Evolutionary conservation across 2,888 invertebrate genomes (phyloP).

Genomic region (Oasisia sp.): DNA sequence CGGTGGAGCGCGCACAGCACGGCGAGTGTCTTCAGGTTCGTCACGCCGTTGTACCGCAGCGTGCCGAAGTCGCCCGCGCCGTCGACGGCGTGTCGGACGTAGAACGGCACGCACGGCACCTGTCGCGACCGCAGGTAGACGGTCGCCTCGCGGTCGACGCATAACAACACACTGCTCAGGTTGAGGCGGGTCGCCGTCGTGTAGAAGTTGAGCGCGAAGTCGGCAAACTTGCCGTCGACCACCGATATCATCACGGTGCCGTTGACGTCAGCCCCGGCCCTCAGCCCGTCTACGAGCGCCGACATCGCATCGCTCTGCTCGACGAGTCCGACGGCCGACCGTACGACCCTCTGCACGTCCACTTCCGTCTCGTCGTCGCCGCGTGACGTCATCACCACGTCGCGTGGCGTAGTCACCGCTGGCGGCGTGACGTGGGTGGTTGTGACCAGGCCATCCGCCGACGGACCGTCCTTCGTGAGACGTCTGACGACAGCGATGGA

Average conservation of each 20-base stretch:
- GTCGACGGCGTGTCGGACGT: background rate
- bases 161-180: conserved; percentile 37
- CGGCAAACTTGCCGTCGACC: conserved; percentile 34
- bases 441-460: background rate
- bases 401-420: background rate
- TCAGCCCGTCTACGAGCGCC: background rate
- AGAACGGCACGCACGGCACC: conserved; percentile 22
- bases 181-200: conserved; percentile 32
- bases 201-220: conserved; percentile 40
- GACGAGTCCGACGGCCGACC: background rate
- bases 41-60: conserved; percentile 33
- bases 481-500: background rate
- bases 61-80: conserved; percentile 35
- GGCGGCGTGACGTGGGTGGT: background rate
- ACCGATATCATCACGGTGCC: conserved; percentile 24
- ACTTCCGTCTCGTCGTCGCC: background rate
- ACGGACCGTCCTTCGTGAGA: background rate
- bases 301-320: background rate
- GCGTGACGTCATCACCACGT: background rate
- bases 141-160: conserved; percentile 30
- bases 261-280: background rate
- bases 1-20: conserved; percentile 36
- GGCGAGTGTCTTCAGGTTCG: conserved; percentile 41
- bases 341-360: background rate
- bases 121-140: background rate